These are phyloP conservation scores for Hypotaenidia philippensis DNA, from an alignment of 2,797 vertebrate genomes.

Conservation along the genomic window DNA sequence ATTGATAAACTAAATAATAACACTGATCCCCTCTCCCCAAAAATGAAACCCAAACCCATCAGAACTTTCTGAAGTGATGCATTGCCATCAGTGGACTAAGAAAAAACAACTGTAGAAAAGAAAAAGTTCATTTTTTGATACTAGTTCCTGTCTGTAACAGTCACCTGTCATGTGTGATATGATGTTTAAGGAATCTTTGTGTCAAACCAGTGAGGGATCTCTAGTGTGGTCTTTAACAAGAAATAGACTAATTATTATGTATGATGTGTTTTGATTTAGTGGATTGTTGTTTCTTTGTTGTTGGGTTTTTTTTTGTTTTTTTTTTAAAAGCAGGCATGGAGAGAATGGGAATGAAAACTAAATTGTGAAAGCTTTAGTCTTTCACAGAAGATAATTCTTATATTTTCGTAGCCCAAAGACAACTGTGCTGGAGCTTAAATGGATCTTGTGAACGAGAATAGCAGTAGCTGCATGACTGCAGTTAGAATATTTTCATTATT, in stretches of 20 bases:
- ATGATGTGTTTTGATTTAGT: background rate
- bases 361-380: background rate
- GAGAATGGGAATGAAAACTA: background rate
- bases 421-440: background rate
- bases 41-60: background rate
- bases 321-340: background rate
- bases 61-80: background rate
- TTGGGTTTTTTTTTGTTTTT: no score
- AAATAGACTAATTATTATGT: background rate
- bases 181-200: background rate
- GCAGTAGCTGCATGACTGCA: background rate
- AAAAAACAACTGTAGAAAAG: background rate
- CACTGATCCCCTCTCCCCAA: accelerated
- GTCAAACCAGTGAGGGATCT: background rate
- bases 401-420: background rate
- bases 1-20: background rate
- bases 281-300: no score
- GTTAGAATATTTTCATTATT: conserved; percentile 21
- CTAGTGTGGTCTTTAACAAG: accelerated
- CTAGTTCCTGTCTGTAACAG: background rate
- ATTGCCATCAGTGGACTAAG: background rate
- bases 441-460: background rate
- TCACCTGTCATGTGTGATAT: background rate
- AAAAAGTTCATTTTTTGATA: background rate
- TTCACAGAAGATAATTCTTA: background rate